Evolutionary conservation across 2,888 invertebrate species (phyloP), one percentile per base, ranked within the genome.

Genomic region (Nephrocerus scutellatus): DNA sequence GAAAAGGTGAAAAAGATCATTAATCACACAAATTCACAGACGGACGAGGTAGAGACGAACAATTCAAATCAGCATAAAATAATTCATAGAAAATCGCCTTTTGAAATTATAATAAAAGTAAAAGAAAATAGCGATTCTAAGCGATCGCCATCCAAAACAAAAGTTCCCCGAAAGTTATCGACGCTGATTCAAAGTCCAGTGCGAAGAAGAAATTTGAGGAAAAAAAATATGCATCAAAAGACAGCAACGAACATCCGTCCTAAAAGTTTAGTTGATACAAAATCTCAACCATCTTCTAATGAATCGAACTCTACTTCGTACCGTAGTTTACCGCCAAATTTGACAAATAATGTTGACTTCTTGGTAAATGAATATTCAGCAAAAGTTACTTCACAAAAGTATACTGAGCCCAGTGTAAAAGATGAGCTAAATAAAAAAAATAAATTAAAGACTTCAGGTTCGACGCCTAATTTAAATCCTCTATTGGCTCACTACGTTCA

Each of bases 401-500:
- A 6, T 15, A 7, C n/a, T 6, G 19, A 16, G 19, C 3, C 5
- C 6, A 18, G 3, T 10, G n/a, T 4, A 4, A 20, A 16, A 18
- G 6, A 9, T 15, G 14, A 24, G 5, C 7, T n/a, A 22, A 13
- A 32, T 2, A 32, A 43, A n/a, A 42, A 30, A 9, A 20, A 14
- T 4, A 31, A 21, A 10, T 21, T 7, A 4, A 36, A 33, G 13
- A 26, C 30, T 6, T 28, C 12, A 8, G 16, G 6, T n/a, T 28
- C 41, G 3, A 6, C 6, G 4, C 33, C 38, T 6, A 41, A 35
- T 5, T 36, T 66, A 6, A 62, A 72, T 55, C 67, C 70, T 2
- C 43, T 57, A 9, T 50, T 74, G 25, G 53, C 66, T 4, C 62
- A 63, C 7, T 73, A 73, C 47, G 69, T 76, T 3, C 64, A 70